Percentiles rank a stretch among this genome's conserved stretches.
Evolutionary conservation across 2,888 invertebrate species (phyloP).

Genomic region (Tethea ocularis): DNA sequence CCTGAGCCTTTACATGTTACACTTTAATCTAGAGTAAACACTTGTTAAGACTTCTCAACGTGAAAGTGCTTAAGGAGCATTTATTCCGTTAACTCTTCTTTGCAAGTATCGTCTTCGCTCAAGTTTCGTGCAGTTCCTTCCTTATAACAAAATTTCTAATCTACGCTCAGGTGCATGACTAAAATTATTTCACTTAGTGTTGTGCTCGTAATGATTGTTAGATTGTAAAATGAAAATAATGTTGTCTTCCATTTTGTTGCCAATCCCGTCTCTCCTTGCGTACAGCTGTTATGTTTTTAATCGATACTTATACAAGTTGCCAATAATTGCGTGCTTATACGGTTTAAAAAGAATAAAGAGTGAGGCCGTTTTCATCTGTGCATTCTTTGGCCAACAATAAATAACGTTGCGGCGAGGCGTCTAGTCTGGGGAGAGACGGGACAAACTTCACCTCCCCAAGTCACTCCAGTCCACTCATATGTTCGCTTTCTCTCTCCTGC

Average conservation of each 20-base stretch:
- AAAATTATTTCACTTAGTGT: slow-evolving; percentile 49
- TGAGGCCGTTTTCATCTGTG: slow-evolving; percentile 14
- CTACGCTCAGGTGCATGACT: slow-evolving; percentile 47
- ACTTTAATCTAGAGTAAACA: slow-evolving; percentile 12
- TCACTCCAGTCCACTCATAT: slow-evolving; percentile 79
- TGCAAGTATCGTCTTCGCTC: slow-evolving; percentile 23
- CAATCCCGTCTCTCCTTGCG: slow-evolving; percentile 57
- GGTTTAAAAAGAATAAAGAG: slow-evolving; percentile 3
- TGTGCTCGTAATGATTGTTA: slow-evolving; percentile 58
- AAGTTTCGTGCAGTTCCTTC: not conserved
- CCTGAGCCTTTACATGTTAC: slow-evolving; percentile 22
- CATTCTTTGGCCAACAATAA: slow-evolving; percentile 24
- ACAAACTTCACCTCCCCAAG: slow-evolving; percentile 65
- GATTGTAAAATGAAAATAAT: slow-evolving; percentile 28
- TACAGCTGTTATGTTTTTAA: slow-evolving; percentile 2
- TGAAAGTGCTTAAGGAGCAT: slow-evolving; percentile 25
- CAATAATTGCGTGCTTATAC: slow-evolving; percentile 4
- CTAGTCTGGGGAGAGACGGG: slow-evolving; percentile 65
- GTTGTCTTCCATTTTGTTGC: slow-evolving; percentile 59
- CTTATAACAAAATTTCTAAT: slow-evolving; percentile 12
- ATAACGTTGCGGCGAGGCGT: slow-evolving; percentile 22
- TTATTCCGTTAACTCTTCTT: slow-evolving; percentile 24
- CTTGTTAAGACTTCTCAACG: slow-evolving; percentile 20
- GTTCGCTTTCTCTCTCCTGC: slow-evolving; percentile 84
- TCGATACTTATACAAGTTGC: not conserved